Percentiles rank a stretch among this genome's conserved stretches.
Conservation (phyloP, 2,797 vertebrate genomes). For the Sebastes wilsoni region DNA sequence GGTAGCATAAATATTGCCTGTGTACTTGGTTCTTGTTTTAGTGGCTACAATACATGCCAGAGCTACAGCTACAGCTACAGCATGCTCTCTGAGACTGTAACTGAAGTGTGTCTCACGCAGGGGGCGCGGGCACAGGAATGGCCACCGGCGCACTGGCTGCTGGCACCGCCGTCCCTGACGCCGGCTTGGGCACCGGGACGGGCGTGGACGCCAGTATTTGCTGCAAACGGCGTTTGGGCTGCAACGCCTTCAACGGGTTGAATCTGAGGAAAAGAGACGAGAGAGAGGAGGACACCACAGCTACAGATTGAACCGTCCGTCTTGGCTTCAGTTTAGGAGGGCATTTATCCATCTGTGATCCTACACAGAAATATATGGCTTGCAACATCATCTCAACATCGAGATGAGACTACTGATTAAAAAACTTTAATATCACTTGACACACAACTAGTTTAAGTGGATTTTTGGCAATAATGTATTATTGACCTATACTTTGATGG, state of each 20-base stretch:
- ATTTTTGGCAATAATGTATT: background rate
- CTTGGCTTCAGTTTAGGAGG: background rate
- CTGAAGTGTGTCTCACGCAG: constrained; percentile 81
- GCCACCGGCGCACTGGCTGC: constrained; percentile 50
- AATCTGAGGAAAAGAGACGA: constrained; percentile 81
- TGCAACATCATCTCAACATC: background rate
- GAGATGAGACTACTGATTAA: background rate
- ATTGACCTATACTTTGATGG: background rate
- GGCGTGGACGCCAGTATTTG: constrained; percentile 79
- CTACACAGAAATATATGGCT: background rate
- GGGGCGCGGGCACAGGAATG: constrained; percentile 66
- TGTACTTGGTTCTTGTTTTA: constrained; percentile 33
- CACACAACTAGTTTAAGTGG: background rate
- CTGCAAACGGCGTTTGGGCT: constrained; percentile 84
- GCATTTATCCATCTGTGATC: background rate
- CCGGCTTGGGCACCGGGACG: constrained; percentile 61
- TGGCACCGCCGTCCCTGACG: constrained; percentile 24
- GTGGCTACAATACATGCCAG: constrained; percentile 58
- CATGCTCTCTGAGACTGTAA: constrained; percentile 70
- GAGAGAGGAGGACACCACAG: constrained; percentile 67
- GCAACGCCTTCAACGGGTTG: constrained; percentile 85
- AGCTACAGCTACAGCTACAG: constrained; percentile 52
- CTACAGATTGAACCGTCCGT: constrained; percentile 29
- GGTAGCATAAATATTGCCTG: background rate
- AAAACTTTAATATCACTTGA: background rate